Base-by-base conservation (phyloP, 2,113 vertebrate species). In the Drymodes brunneopygia region DNA sequence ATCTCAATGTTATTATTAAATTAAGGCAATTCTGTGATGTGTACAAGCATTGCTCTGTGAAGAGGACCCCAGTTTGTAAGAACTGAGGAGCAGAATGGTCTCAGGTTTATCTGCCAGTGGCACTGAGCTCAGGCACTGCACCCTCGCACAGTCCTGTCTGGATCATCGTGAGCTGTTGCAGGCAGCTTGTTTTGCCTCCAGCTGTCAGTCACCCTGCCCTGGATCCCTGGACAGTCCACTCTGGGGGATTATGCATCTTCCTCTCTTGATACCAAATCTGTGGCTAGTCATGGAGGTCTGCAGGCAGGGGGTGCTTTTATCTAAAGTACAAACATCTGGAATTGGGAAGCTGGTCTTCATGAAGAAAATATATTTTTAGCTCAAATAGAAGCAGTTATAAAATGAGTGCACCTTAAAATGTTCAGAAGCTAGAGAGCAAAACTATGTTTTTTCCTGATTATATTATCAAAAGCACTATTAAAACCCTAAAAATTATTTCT, bases 101-200 rank as follows among this genome's bases (percentile, higher is more conserved):
- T 88, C 58, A 35, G 38, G 58, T 65, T 87, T 62, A 58, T 57
- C 23, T 74, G 22, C 18, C 28, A 11, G 56, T 67, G 1, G 12
- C 35, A 2, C 53, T 18, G 57, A 72, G 40, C 65, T 54, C 25
- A 11, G 77, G 31, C 0, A 0, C 35, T 71, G 71, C 31, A 22
- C 29, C 23, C 44, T 61, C 0, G 1, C 45, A 11, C 0, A 1
- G 19, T 67, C 33, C 31, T 0, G 0, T 35, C 51, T 5, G 12
- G 47, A 73, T 70, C 47, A n/a, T 44, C 0, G 0, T 10, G 60
- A 69, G 44, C 50, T 90, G 62, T 12, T 90, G 42, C 7, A 64
- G 44, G 47, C 56, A 53, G 69, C 54, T 80, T 33, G 20, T 58
- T 92, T 84, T 61, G 31, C 62, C 50, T 91, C 42, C 42, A 61